These are phyloP conservation scores for Hypomesus transpacificus DNA, from an alignment of 2,113 vertebrate genomes.

Conservation along the genomic window DNA sequence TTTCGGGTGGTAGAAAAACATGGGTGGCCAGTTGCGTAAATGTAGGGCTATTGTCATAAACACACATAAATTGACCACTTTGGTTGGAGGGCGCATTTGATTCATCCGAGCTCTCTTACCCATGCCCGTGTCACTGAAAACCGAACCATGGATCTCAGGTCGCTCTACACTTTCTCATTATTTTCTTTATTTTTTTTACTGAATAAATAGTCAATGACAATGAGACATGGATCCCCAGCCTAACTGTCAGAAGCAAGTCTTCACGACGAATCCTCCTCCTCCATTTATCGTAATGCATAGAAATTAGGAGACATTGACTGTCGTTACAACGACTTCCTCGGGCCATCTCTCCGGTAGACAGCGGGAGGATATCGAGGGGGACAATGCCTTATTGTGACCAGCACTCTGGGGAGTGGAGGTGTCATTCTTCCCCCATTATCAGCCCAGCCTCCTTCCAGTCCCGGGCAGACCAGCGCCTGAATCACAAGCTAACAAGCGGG, in stretches of 20 bases:
- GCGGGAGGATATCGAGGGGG: neutral
- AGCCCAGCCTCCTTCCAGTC: conserved; percentile 51
- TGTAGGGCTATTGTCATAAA: too few relatives aligned
- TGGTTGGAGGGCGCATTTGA: too few relatives aligned
- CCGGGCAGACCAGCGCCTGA: conserved; percentile 24
- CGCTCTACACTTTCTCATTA: too few relatives aligned
- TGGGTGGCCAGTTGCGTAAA: too few relatives aligned
- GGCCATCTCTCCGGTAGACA: conserved; percentile 24
- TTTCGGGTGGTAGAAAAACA: too few relatives aligned
- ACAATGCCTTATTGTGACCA: conserved; percentile 35
- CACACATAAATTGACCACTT: too few relatives aligned
- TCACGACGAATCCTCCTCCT: conserved; percentile 18
- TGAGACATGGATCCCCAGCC: conserved; percentile 26
- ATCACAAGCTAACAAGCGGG: conserved; percentile 10
- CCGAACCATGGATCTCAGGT: too few relatives aligned
- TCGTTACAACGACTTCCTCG: conserved; percentile 61
- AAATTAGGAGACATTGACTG: conserved; percentile 68
- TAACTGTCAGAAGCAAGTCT: conserved; percentile 45
- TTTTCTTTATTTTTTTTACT: conserved; percentile 44
- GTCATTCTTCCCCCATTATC: conserved; percentile 61
- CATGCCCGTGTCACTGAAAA: too few relatives aligned
- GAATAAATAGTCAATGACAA: conserved; percentile 38
- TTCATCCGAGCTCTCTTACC: too few relatives aligned
- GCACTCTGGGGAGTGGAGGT: conserved; percentile 46
- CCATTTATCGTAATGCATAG: conserved; percentile 38